These are phyloP conservation scores for Mus spretus DNA, from an alignment of 2,797 vertebrate genomes.

Conservation along the genomic window DNA sequence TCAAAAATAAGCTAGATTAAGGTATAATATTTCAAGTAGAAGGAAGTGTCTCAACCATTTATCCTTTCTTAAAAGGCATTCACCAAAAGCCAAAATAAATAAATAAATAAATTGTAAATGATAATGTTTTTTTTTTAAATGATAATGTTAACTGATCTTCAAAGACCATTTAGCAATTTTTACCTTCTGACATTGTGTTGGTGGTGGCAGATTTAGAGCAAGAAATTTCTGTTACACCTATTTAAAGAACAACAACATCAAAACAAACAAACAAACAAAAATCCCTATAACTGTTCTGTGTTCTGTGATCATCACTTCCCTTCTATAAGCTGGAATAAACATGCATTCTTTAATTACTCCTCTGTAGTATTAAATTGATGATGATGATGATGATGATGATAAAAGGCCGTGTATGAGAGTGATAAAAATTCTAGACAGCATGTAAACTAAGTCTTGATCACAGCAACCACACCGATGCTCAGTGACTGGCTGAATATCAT, in stretches of 20 bases:
- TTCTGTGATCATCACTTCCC: background rate
- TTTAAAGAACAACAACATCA: background rate
- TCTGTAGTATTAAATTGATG: background rate
- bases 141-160: background rate
- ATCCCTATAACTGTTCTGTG: background rate
- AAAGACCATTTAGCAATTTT: background rate
- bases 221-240: background rate
- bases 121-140: no score
- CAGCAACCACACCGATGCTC: background rate
- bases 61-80: background rate
- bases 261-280: background rate
- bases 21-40: background rate
- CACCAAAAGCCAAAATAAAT: background rate
- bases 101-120: no score
- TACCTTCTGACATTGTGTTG: background rate
- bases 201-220: background rate
- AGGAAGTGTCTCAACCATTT: background rate
- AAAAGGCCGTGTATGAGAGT: background rate
- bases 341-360: background rate
- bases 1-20: background rate
- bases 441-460: background rate
- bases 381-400: background rate
- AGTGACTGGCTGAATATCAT: accelerated
- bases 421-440: background rate
- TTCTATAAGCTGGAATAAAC: background rate